These are phyloP conservation scores for Drosophila mettleri DNA, from an alignment of 2,888 invertebrate genomes.

Conservation along the genomic window DNA sequence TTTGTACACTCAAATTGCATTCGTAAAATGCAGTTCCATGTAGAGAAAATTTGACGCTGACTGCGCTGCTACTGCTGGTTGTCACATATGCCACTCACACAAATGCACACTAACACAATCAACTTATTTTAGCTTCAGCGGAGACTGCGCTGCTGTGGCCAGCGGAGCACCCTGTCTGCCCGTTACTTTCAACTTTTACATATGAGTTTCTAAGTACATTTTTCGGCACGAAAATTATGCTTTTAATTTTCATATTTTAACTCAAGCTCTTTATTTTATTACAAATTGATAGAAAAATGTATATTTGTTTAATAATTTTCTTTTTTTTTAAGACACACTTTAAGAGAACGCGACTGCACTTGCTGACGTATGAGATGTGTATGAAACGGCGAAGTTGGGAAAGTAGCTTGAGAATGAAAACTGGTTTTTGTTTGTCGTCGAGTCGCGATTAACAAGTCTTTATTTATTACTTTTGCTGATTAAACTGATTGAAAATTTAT, in stretches of 20 bases:
- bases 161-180: conserved; percentile 64
- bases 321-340: conserved; percentile 11
- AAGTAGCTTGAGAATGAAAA: conserved; percentile 35
- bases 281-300: neutral
- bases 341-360: conserved; percentile 35
- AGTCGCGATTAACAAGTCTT: conserved; percentile 1
- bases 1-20: conserved; percentile 63
- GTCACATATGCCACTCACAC: conserved; percentile 12
- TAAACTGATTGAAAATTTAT: neutral
- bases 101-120: conserved; percentile 41
- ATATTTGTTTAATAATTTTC: conserved; percentile 5
- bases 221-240: conserved; percentile 21
- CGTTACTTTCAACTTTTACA: conserved; percentile 40
- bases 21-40: conserved; percentile 51
- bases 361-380: conserved; percentile 52
- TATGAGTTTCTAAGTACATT: conserved; percentile 26
- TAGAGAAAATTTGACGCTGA: conserved; percentile 68
- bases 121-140: conserved; percentile 59
- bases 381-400: conserved; percentile 20
- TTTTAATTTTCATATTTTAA: neutral
- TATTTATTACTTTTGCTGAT: neutral
- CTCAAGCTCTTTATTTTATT: conserved; percentile 6
- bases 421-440: conserved; percentile 37
- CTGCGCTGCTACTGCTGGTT: conserved; percentile 40
- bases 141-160: conserved; percentile 52